Evolutionary conservation across 1,140 invertebrate species (phyloP).

Genomic region (Listronotus oregonensis): DNA sequence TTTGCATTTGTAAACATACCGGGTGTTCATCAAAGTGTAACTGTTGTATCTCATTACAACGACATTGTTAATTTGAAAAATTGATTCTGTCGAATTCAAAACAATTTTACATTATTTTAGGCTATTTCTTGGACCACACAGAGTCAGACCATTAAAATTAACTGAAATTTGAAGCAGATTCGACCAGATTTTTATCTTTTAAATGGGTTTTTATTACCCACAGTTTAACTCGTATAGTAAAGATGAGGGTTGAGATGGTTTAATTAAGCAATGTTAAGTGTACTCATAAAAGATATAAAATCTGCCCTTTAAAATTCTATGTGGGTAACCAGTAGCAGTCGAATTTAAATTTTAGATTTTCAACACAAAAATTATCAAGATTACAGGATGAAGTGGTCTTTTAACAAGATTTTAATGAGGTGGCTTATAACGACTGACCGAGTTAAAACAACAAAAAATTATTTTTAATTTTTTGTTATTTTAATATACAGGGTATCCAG

Average conservation of each 20-base stretch:
- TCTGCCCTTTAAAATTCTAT: constrained; percentile 7
- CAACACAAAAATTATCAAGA: constrained; percentile 14
- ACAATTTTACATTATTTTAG: constrained; percentile 19
- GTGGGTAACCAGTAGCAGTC: constrained; percentile 11
- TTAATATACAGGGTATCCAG: too few relatives aligned
- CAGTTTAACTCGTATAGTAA: constrained; percentile 17
- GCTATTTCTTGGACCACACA: constrained; percentile 21
- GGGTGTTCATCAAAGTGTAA: constrained; percentile 10
- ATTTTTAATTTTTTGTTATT: too few relatives aligned
- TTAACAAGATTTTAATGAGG: not conserved
- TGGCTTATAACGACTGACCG: too few relatives aligned
- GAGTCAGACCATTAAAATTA: constrained; percentile 21
- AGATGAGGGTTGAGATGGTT: constrained; percentile 15
- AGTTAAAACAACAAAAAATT: too few relatives aligned
- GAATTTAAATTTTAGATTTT: constrained; percentile 14
- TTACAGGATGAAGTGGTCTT: constrained; percentile 1
- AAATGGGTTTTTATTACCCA: constrained; percentile 26
- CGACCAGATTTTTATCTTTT: constrained; percentile 29
- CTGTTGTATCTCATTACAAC: constrained; percentile 13
- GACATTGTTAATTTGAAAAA: constrained; percentile 20
- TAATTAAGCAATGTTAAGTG: constrained; percentile 24
- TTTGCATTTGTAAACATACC: constrained; percentile 17
- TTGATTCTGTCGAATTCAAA: constrained; percentile 14
- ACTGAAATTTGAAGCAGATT: constrained; percentile 26
- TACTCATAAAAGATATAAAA: constrained; percentile 15